Evolutionary conservation across 2,888 invertebrate genomes (phyloP), one percentile per base, ranked within the genome.

Genomic region (Oithona nana): DNA sequence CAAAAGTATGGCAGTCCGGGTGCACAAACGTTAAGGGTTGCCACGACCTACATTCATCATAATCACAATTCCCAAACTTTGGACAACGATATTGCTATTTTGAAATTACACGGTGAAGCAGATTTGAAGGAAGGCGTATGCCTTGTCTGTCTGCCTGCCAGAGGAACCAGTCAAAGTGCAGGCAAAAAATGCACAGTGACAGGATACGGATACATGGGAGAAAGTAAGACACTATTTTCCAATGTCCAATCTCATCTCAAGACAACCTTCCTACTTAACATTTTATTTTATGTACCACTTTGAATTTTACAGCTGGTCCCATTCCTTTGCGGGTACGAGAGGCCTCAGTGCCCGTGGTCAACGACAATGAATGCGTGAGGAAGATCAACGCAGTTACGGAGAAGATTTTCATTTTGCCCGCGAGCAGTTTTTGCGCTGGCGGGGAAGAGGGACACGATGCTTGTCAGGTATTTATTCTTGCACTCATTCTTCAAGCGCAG

Each of bases 341-440:
- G 73, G 90, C 90, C 0, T 87, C 88, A 73, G 83, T 92, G 66
- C 92, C 92, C 0, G 87, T 92, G 65, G 90, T 92, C 60, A 88
- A 88, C 69, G 90, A 92, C 72, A 83, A 88, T 20, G 89, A 90
- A 73, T 92, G 92, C 71, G 84, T 90, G 66, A 79, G 88, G 54
- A 90, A 92, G 74, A 88, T 92, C 30, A 92, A 92, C 71, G 88
- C 89, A 0, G 92, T 92, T 61, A 92, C 92, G 0, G 90, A 92
- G 75, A 92, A 92, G 75, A 87, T 89, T 69, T 92, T 92, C 75
- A 89, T 90, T 66, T 74, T 92, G 67, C 92, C 92, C 4, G 88
- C 89, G 1, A 88, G 88, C 70, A 89, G 89, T 71, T 92, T 92
- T 76, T 92, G 92, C 73, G 92, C 90, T 0, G 92, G 92, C 2